Evolutionary conservation across 1,140 invertebrate genomes (phyloP), one percentile per base, ranked within the genome.

Genomic region (Eumeta japonica): DNA sequence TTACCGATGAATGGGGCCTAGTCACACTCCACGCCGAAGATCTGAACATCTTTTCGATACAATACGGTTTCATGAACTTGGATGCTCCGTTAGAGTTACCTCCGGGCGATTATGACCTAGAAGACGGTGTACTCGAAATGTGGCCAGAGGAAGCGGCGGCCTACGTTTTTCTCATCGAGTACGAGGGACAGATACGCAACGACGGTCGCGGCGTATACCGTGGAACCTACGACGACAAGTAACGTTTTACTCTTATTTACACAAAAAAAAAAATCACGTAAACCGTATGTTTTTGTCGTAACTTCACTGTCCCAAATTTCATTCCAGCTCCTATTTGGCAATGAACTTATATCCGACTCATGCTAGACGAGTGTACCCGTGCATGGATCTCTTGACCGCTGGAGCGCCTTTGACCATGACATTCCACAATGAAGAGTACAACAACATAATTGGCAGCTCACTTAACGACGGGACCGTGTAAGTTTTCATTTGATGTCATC

Each of bases 271-370:
- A n/a, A n/a, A n/a, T n/a, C n/a, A n/a, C n/a, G n/a, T n/a, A n/a
- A n/a, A n/a, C n/a, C n/a, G n/a, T n/a, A n/a, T n/a, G n/a, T n/a
- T n/a, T n/a, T n/a, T n/a, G n/a, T n/a, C n/a, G n/a, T n/a, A n/a
- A n/a, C n/a, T n/a, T n/a, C n/a, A n/a, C n/a, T n/a, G n/a, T n/a
- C n/a, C n/a, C n/a, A n/a, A n/a, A n/a, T n/a, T n/a, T n/a, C 2
- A 16, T 66, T 73, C 37, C 42, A 87, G 84, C 39, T 81, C 79
- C 57, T 66, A 90, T 28, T 76, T 81, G 1, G 76, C 82, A 1
- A 92, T 92, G 16, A 90, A 95, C 55, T 85, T 95, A 52, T 86
- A 93, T 55, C 84, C 91, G 1, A 85, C 87, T 1, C 83, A 88
- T 58, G 92, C 93, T 0, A 79, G 92, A 24, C 77, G 83, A 24